Evolutionary conservation across 92 coral and sea anemone genomes (phyloP).

Genomic region (Galaxea fascicularis): DNA sequence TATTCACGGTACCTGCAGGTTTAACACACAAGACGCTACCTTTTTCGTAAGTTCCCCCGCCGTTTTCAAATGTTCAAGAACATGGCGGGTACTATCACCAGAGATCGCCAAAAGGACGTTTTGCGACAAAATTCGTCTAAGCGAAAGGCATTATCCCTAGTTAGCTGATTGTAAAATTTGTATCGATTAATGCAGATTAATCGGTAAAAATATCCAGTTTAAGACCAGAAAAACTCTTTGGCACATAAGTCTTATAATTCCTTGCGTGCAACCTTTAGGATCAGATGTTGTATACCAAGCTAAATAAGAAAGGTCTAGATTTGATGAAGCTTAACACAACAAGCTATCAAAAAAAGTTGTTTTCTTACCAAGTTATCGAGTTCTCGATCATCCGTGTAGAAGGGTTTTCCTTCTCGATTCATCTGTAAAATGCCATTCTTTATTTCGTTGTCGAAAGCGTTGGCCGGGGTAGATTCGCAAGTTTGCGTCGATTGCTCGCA

Average conservation of each 20-base stretch:
- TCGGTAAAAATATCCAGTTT: conserved; percentile 19
- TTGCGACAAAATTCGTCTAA: not conserved
- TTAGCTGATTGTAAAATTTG: conserved; percentile 7
- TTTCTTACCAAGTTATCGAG: conserved; percentile 92
- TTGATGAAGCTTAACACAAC: not conserved
- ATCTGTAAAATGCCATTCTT: conserved; percentile 90
- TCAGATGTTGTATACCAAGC: not conserved
- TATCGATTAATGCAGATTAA: conserved; percentile 15
- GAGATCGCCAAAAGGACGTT: not conserved
- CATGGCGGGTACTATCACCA: conserved; percentile 37
- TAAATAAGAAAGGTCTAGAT: not conserved
- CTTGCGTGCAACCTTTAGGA: not conserved
- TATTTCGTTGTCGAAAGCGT: conserved; percentile 93
- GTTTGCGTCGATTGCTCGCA: conserved; percentile 98
- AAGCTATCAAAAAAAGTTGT: not conserved
- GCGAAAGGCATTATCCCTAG: not conserved
- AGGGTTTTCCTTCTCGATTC: conserved; percentile 94
- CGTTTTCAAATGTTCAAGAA: conserved; percentile 31
- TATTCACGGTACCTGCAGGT: conserved; percentile 19
- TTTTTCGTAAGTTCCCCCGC: conserved; percentile 11
- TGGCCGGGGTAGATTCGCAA: conserved; percentile 88
- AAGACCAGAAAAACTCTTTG: conserved; percentile 4
- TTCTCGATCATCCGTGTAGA: conserved; percentile 92
- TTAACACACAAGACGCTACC: conserved; percentile 19
- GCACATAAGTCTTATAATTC: not conserved